Conservation (phyloP, 2,797 vertebrate genomes). For the Galago senegalensis region DNA sequence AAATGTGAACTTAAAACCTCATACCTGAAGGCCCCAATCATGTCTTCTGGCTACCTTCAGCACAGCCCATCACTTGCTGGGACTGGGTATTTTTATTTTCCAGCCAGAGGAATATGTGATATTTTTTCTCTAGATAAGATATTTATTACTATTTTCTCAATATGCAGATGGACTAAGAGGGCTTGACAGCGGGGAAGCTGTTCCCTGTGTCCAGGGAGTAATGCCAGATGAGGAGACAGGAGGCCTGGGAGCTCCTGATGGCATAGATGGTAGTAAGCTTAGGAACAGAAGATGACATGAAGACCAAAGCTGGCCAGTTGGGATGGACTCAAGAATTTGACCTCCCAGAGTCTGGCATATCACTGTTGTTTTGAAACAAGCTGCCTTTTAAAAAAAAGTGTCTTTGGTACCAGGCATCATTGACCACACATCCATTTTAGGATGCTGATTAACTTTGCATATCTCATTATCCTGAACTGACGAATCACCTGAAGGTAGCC, state of each 20-base stretch:
- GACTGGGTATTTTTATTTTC: background rate
- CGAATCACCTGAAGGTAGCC: background rate
- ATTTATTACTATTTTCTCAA: background rate
- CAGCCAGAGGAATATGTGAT: background rate
- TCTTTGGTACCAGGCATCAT: background rate
- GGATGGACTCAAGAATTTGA: slow-evolving; percentile 45
- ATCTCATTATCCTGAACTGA: background rate
- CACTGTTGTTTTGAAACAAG: slow-evolving; percentile 43
- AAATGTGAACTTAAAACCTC: background rate
- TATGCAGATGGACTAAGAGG: background rate
- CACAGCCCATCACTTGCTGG: background rate
- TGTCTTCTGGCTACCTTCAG: background rate
- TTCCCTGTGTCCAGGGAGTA: background rate
- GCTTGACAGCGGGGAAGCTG: background rate
- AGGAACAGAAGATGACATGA: background rate
- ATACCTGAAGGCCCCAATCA: rapidly evolving
- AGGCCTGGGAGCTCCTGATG: background rate
- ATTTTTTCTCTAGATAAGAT: background rate
- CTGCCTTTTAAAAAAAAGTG: background rate
- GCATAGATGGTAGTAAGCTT: background rate
- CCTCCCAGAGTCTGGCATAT: background rate
- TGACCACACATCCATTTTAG: background rate
- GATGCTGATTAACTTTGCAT: background rate
- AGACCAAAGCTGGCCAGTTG: background rate
- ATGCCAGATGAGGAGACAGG: background rate